Percentiles rank a stretch among this genome's conserved stretches.
These are phyloP conservation scores for Synergus umbraculus DNA, from an alignment of 2,888 invertebrate species.

Conservation along the genomic window DNA sequence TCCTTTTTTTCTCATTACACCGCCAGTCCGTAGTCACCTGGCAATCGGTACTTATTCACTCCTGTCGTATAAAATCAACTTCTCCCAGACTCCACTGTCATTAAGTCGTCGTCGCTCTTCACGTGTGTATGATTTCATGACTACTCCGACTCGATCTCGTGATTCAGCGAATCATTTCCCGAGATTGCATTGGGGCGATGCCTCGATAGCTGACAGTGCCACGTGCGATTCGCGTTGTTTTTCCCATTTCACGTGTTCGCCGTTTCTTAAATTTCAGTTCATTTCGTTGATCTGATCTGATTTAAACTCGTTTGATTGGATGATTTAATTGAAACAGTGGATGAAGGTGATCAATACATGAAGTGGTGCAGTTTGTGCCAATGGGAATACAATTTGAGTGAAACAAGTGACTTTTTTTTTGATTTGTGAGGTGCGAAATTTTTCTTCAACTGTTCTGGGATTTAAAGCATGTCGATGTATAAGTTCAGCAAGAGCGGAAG, in stretches of 20 bases:
- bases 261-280: not conserved
- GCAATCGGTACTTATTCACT: not conserved
- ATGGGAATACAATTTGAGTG: constrained; percentile 23
- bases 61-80: constrained; percentile 16
- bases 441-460: constrained; percentile 5
- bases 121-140: constrained; percentile 3
- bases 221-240: constrained; percentile 38
- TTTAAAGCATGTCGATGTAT: constrained; percentile 83
- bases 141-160: constrained; percentile 6
- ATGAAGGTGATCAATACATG: not conserved
- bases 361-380: constrained; percentile 19
- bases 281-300: not conserved
- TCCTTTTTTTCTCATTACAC: constrained; percentile 1
- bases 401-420: not conserved
- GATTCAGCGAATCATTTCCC: not conserved
- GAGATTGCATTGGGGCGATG: constrained; percentile 22
- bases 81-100: constrained; percentile 3
- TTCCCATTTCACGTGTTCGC: not conserved
- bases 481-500: constrained; percentile 88
- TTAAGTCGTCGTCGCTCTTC: constrained; percentile 24
- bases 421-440: constrained; percentile 13
- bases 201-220: constrained; percentile 39
- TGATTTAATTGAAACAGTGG: not conserved
- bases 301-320: not conserved
- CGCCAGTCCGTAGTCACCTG: not conserved